Percentiles rank a stretch among this genome's conserved stretches.
phyloP scores from a whole-genome alignment of 2,888 invertebrate species.

The Ptycholaimellus sp. region DNA sequence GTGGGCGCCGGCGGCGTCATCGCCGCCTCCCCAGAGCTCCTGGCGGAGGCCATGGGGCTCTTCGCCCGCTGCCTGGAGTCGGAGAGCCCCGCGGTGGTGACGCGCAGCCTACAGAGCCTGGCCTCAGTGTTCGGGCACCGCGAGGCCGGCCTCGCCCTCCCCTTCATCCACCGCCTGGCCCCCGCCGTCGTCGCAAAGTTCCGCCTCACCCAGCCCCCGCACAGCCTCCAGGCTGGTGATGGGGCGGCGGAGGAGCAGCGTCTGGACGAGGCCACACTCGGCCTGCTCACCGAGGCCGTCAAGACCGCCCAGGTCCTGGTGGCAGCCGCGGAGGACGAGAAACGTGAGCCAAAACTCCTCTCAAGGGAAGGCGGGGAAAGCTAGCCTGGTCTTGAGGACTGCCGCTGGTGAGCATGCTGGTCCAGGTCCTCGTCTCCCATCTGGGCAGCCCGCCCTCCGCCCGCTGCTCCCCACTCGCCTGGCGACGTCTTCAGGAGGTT shows the following conservation, averaged over 20 bases:
- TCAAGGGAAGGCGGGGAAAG: background rate
- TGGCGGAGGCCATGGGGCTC: slow-evolving; percentile 61
- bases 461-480: slow-evolving; percentile 19
- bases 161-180: slow-evolving; percentile 55
- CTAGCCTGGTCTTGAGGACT: slow-evolving; percentile 40
- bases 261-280: slow-evolving; percentile 23
- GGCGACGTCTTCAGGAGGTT: slow-evolving; percentile 29
- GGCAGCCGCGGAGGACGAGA: slow-evolving; percentile 46
- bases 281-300: slow-evolving; percentile 47
- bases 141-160: slow-evolving; percentile 44
- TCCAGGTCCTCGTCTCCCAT: slow-evolving; percentile 67
- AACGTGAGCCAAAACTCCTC: slow-evolving; percentile 35
- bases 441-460: slow-evolving; percentile 38
- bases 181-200: slow-evolving; percentile 42
- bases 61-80: slow-evolving; percentile 48
- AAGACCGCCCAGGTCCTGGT: slow-evolving; percentile 49
- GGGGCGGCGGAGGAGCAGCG: slow-evolving; percentile 1
- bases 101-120: too few species aligned
- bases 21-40: slow-evolving; percentile 53
- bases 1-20: slow-evolving; percentile 50
- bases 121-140: slow-evolving; percentile 49
- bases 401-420: slow-evolving; percentile 61
- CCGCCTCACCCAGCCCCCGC: too few species aligned
- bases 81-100: slow-evolving; percentile 13
- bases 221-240: slow-evolving; percentile 1